Percentiles rank a stretch among this genome's conserved stretches.
These are phyloP conservation scores for Drosophila sechellia DNA, from an alignment of 1,140 invertebrate species.

Conservation along the genomic window DNA sequence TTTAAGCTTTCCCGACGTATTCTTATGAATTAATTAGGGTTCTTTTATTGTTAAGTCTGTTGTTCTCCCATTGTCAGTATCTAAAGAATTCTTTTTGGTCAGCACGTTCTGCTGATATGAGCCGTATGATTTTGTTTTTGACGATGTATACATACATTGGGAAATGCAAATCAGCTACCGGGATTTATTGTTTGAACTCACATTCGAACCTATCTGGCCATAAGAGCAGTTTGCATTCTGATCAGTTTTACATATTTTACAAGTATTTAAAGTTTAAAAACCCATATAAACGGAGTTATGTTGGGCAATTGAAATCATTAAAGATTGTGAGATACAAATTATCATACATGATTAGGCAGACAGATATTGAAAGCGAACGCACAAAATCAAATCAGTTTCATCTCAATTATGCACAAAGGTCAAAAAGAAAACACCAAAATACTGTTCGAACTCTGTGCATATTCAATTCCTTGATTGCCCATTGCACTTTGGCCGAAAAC, in stretches of 20 bases:
- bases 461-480: conserved; percentile 17
- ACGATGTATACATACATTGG: neutral
- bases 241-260: no score
- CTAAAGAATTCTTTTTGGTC: conserved; percentile 12
- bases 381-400: neutral
- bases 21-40: conserved; percentile 23
- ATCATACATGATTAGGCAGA: conserved; percentile 6
- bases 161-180: neutral
- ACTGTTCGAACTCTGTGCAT: neutral
- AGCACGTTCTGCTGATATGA: conserved; percentile 21
- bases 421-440: neutral
- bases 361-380: neutral
- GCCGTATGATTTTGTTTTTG: conserved; percentile 5
- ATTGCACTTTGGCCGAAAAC: conserved; percentile 53
- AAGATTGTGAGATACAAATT: neutral
- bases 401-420: neutral
- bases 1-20: conserved; percentile 5
- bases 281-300: neutral
- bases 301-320: conserved; percentile 1
- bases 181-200: conserved; percentile 1
- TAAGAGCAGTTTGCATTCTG: neutral
- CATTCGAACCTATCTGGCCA: neutral
- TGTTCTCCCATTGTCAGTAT: conserved; percentile 4
- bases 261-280: no score
- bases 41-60: conserved; percentile 11